These are phyloP conservation scores for Fragum whitleyi DNA, from an alignment of 2,888 invertebrate genomes.

Conservation along the genomic window DNA sequence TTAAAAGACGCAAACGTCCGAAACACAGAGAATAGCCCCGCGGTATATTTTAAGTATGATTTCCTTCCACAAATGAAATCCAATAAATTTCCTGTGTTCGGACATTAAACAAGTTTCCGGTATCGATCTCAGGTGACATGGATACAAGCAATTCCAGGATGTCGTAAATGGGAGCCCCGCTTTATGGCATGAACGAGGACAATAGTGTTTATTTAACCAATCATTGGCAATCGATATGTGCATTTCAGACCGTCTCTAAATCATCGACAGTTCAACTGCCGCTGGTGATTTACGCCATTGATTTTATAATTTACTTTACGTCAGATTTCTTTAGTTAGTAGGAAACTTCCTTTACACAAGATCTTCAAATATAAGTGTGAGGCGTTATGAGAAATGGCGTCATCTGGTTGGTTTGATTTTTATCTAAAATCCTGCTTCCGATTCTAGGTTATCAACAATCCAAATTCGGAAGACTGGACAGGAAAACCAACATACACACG, in stretches of 20 bases:
- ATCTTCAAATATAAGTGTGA: no score
- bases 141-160: constrained; percentile 12
- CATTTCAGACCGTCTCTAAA: neutral
- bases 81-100: constrained; percentile 21
- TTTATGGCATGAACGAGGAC: constrained; percentile 14
- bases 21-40: constrained; percentile 4
- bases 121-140: constrained; percentile 15
- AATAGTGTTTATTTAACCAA: constrained; percentile 22
- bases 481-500: no score
- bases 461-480: no score
- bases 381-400: no score
- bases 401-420: no score
- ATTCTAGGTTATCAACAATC: no score
- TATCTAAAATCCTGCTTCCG: no score
- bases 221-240: constrained; percentile 18
- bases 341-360: neutral
- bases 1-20: constrained; percentile 3
- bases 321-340: neutral
- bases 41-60: neutral
- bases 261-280: constrained; percentile 1
- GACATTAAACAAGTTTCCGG: constrained; percentile 24
- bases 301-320: constrained; percentile 19
- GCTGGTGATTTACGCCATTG: constrained; percentile 17
- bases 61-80: constrained; percentile 23
- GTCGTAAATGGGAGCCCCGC: neutral